Evolutionary conservation across 2,888 invertebrate species (phyloP).

Genomic region (Eudemis profundana): DNA sequence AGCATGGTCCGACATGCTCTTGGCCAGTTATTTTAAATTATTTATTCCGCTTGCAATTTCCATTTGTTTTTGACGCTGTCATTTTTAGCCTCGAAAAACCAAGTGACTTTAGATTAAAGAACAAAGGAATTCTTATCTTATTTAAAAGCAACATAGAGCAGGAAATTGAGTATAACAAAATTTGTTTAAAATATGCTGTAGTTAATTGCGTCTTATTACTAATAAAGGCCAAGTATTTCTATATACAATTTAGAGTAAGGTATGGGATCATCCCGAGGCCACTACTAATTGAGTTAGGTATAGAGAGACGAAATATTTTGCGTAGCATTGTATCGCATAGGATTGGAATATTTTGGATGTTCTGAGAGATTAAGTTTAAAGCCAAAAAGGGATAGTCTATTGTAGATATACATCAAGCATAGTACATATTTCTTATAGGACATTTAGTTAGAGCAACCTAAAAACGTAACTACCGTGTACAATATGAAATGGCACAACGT

Average conservation of each 20-base stretch:
- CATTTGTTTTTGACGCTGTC: neutral
- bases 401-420: too few species aligned
- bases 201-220: neutral
- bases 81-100: constrained; percentile 1
- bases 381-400: neutral
- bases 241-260: constrained; percentile 13
- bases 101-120: neutral
- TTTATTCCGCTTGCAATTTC: constrained; percentile 6
- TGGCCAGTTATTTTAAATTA: too few species aligned
- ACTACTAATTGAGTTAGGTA: constrained; percentile 22
- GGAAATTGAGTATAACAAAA: neutral
- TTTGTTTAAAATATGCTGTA: neutral
- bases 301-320: constrained; percentile 6
- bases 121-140: neutral
- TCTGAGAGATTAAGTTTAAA: neutral
- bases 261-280: constrained; percentile 5
- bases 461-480: too few species aligned
- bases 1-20: too few species aligned
- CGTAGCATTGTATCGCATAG: neutral
- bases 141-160: neutral
- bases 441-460: too few species aligned
- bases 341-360: constrained; percentile 9
- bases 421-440: too few species aligned
- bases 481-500: too few species aligned
- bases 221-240: constrained; percentile 11